Evolutionary conservation across 35 echinoderm and acorn worm genomes (phyloP).

Genomic region (Eucidaris tribuloides): DNA sequence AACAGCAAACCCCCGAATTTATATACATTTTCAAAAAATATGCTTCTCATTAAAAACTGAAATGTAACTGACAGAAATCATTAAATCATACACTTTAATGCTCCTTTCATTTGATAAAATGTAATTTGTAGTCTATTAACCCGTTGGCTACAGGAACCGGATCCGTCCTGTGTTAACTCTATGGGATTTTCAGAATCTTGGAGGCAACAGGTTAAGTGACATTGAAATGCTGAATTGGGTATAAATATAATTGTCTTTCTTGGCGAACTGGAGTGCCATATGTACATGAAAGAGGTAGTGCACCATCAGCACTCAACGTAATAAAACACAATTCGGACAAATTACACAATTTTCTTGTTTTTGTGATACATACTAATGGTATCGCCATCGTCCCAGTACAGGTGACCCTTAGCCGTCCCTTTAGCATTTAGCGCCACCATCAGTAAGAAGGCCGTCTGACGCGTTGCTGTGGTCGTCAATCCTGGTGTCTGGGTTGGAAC

Average conservation of each 20-base stretch:
- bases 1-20: no score
- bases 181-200: background rate
- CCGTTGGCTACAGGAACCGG: no score
- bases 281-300: background rate
- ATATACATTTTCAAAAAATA: no score
- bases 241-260: background rate
- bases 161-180: no score
- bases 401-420: conserved; percentile 35
- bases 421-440: conserved; percentile 29
- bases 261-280: background rate
- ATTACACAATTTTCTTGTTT: background rate
- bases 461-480: conserved; percentile 32
- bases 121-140: no score
- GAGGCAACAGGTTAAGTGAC: background rate
- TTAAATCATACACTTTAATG: no score
- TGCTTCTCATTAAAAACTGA: no score
- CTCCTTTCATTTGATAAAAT: no score
- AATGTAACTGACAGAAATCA: no score
- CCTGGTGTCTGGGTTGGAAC: conserved; percentile 45
- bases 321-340: background rate
- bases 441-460: conserved; percentile 28
- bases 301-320: background rate
- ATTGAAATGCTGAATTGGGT: background rate
- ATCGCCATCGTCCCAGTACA: conserved; percentile 84
- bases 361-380: conserved; percentile 39